Evolutionary conservation across 2,888 invertebrate species (phyloP).

Genomic region (Auanema sp.): DNA sequence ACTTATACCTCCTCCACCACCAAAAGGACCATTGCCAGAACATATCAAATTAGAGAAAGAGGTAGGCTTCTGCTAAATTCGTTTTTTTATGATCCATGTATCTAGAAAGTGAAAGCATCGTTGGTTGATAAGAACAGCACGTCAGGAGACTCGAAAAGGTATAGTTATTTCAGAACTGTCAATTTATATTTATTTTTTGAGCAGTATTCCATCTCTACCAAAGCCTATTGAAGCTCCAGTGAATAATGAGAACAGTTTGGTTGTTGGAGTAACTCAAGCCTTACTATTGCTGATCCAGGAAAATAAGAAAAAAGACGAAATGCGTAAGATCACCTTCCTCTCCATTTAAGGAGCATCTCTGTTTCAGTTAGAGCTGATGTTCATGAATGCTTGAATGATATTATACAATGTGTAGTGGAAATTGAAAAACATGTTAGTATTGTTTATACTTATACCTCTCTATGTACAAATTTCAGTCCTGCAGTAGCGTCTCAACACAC

Average conservation of each 20-base stretch:
- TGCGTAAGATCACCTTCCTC: not conserved
- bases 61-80: not conserved
- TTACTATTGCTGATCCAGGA: not conserved
- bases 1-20: slow-evolving; percentile 1
- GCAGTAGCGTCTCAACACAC: not conserved
- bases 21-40: not conserved
- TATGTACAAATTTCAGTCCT: not conserved
- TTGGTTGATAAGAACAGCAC: not conserved
- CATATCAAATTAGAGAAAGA: slow-evolving; percentile 1
- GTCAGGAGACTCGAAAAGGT: not conserved
- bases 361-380: slow-evolving; percentile 2
- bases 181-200: not conserved
- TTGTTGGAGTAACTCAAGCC: slow-evolving; percentile 2
- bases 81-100: not conserved
- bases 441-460: not conserved
- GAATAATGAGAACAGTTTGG: not conserved
- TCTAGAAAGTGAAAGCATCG: not conserved
- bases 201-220: not conserved
- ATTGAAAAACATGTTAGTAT: not conserved
- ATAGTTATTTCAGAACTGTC: not conserved
- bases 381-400: not conserved
- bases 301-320: not conserved
- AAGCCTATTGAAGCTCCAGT: not conserved
- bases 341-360: not conserved
- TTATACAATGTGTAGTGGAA: not conserved